Evolutionary conservation across 2,113 vertebrate species (phyloP).

Genomic region (Rutilus rutilus): DNA sequence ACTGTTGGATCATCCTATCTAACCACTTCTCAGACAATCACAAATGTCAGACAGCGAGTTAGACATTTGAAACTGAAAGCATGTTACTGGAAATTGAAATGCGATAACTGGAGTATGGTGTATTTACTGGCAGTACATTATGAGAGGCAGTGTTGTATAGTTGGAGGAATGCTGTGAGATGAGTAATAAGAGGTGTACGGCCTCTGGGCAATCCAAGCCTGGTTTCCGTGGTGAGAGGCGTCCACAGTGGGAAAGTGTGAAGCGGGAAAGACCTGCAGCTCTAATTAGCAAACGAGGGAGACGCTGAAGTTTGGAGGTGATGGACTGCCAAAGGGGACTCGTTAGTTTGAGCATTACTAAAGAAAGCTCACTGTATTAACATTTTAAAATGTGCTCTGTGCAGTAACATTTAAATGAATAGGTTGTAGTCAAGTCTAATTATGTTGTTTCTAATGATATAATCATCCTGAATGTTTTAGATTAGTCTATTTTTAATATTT

Average conservation of each 20-base stretch:
- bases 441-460: neutral
- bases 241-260: constrained; percentile 49
- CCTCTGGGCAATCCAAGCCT: constrained; percentile 56
- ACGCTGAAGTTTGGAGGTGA: constrained; percentile 41
- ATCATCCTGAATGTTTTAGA: neutral
- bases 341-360: constrained; percentile 10
- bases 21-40: neutral
- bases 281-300: constrained; percentile 68
- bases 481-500: neutral
- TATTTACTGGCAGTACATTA: neutral
- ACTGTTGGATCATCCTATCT: constrained; percentile 2
- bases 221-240: constrained; percentile 63
- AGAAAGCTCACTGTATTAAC: neutral
- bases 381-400: neutral
- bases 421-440: neutral
- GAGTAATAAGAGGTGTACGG: constrained; percentile 34
- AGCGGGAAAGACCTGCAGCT: constrained; percentile 48
- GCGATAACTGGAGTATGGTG: neutral
- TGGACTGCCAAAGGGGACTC: constrained; percentile 32
- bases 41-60: neutral
- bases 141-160: neutral
- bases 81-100: neutral
- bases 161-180: neutral
- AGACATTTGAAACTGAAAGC: neutral
- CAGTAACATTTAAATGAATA: neutral